A percentile compares a stretch with the other conserved stretches of the same genome.
phyloP scores from a whole-genome alignment of 2,888 invertebrate species.

The Laothoe populi region DNA sequence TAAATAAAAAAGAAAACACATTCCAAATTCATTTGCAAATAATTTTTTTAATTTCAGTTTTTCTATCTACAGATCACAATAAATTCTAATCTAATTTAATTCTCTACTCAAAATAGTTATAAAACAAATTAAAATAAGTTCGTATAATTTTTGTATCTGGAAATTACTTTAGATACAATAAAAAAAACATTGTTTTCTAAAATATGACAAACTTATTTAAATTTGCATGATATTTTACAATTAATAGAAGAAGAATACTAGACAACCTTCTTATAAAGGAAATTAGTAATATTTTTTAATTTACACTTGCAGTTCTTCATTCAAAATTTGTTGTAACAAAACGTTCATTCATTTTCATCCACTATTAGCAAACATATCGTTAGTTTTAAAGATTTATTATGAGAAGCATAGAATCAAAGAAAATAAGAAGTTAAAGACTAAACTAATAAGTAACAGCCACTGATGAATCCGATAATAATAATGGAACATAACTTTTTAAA shows the following conservation, averaged over 20 bases:
- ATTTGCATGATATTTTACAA: not conserved
- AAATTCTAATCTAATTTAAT: constrained; percentile 15
- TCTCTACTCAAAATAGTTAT: not conserved
- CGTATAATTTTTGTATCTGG: too few relatives aligned
- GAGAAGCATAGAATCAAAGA: not conserved
- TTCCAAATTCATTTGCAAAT: constrained; percentile 2
- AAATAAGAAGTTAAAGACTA: not conserved
- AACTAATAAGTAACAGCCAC: not conserved
- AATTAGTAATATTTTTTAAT: too few relatives aligned
- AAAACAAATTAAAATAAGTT: not conserved
- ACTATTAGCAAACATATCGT: not conserved
- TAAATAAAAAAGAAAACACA: not conserved
- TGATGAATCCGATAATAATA: not conserved
- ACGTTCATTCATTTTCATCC: too few relatives aligned
- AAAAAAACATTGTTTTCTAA: not conserved
- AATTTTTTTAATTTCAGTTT: constrained; percentile 23
- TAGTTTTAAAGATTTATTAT: not conserved
- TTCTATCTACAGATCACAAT: constrained; percentile 30
- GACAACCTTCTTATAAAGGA: too few relatives aligned
- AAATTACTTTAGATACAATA: too few relatives aligned
- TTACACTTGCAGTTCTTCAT: too few relatives aligned
- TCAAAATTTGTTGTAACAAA: too few relatives aligned
- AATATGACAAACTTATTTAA: not conserved
- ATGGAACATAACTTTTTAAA: not conserved
- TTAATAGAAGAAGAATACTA: too few relatives aligned